Base-by-base conservation (phyloP, 2,888 invertebrate genomes). In the Lepidonotus clava region DNA sequence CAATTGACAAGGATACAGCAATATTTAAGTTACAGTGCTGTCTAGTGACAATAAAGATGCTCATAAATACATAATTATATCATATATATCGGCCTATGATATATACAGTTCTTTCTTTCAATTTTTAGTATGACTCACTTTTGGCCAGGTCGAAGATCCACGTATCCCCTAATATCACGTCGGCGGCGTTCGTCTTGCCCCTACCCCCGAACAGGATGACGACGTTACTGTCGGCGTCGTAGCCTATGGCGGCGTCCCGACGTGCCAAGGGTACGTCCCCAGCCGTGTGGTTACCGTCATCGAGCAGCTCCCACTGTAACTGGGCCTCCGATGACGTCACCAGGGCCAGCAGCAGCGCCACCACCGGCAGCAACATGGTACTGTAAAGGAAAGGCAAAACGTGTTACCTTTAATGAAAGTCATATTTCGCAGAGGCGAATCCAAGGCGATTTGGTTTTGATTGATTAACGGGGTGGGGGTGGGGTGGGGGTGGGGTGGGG, bases 201-300 rank as follows among this genome's bases (percentile, higher is more conserved):
- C 71, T 32, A 1, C 85, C 85, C 24, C 85, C 85, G 36, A 85
- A 85, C 8, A 85, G 38, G 6, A 85, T 32, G 24, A 85, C n/a
- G 1, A 61, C 46, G 53, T 85, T 24, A 24, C 76, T 24, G 2
- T 14, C 51, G 18, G 36, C 67, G 67, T 85, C 85, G 34, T 85
- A 85, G 21, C 85, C 85, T 11, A 85, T 46, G 11, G 71, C 85
- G 24, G 46, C 41, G 66, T 85, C 85, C 46, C 76, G 41, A 28
- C 85, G 66, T 6, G 85, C 85, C 8, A n/a, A 24, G n/a, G 85
- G 85, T 2, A 28, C 61, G 14, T 21, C 36, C 5, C 36, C 51
- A 32, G 67, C 46, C 21, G 80, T 46, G 46, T 80, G 80, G 41
- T 80, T 80, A 0, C 80, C 80, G 28, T 41, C 28, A 32, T 80